Evolutionary conservation across 2,113 vertebrate species (phyloP).

Genomic region (Nerophis ophidion): DNA sequence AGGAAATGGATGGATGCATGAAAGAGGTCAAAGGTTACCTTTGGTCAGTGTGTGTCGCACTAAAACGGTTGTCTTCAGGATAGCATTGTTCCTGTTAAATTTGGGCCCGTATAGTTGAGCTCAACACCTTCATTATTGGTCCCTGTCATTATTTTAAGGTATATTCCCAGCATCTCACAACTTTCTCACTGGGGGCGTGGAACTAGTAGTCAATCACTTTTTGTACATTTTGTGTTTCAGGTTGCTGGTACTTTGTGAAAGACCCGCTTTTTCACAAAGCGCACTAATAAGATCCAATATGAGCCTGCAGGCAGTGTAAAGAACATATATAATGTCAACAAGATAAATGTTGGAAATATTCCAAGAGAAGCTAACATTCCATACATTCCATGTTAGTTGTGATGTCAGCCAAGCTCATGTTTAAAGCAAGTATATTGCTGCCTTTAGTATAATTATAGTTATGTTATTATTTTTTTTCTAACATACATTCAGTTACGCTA

Average conservation of each 20-base stretch:
- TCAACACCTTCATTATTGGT: conserved; percentile 26
- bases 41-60: conserved; percentile 12
- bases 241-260: background rate
- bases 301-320: too few species aligned
- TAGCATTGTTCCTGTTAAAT: conserved; percentile 23
- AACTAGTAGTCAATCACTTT: background rate
- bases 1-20: too few species aligned
- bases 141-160: conserved; percentile 2
- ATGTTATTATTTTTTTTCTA: too few species aligned
- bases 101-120: conserved; percentile 17
- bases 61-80: conserved; percentile 15
- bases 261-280: background rate
- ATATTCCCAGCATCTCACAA: conserved; percentile 9
- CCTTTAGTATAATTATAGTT: too few species aligned
- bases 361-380: too few species aligned
- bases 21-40: conserved; percentile 1
- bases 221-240: background rate
- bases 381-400: too few species aligned
- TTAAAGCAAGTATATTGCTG: too few species aligned
- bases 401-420: too few species aligned
- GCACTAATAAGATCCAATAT: too few species aligned
- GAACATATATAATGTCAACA: too few species aligned
- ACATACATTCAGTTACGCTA: too few species aligned
- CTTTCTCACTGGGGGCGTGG: conserved; percentile 20
- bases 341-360: too few species aligned